Evolutionary conservation across 1,140 invertebrate species (phyloP).

Genomic region (Goniozus legneri): DNA sequence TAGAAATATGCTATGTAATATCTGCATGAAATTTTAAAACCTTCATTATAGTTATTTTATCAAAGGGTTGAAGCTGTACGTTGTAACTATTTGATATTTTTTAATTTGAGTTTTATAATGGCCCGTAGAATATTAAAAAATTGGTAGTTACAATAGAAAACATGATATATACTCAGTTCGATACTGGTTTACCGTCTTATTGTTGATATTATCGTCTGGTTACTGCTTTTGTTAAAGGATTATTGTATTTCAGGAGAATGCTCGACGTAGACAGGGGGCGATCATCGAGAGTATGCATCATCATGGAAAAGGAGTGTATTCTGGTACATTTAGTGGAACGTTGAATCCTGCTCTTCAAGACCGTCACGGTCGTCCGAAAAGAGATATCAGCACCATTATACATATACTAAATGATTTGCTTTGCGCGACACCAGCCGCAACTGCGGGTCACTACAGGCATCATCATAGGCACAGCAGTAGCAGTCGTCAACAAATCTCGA

Average conservation of each 20-base stretch:
- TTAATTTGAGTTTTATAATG: too few relatives aligned
- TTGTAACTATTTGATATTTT: too few relatives aligned
- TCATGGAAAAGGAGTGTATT: constrained; percentile 86
- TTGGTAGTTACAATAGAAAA: too few relatives aligned
- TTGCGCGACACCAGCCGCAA: constrained; percentile 71
- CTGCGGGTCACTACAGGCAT: constrained; percentile 46
- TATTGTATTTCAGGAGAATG: constrained; percentile 47
- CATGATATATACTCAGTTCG: too few relatives aligned
- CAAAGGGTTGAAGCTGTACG: too few relatives aligned
- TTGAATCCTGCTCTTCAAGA: constrained; percentile 92
- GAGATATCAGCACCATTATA: constrained; percentile 91
- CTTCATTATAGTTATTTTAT: too few relatives aligned
- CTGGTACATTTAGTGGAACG: constrained; percentile 81
- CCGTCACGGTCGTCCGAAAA: constrained; percentile 81
- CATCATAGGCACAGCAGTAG: constrained; percentile 41
- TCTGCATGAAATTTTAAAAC: too few relatives aligned
- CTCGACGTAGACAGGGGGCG: constrained; percentile 65
- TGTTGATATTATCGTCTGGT: too few relatives aligned
- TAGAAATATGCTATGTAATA: too few relatives aligned
- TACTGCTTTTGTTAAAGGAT: too few relatives aligned
- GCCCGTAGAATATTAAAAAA: too few relatives aligned
- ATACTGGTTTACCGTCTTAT: too few relatives aligned
- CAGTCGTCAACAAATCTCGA: constrained; percentile 31
- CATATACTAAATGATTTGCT: constrained; percentile 93
- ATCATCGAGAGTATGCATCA: constrained; percentile 92